phyloP scores from a whole-genome alignment of 2,113 vertebrate genomes.

The Monopterus albus region DNA sequence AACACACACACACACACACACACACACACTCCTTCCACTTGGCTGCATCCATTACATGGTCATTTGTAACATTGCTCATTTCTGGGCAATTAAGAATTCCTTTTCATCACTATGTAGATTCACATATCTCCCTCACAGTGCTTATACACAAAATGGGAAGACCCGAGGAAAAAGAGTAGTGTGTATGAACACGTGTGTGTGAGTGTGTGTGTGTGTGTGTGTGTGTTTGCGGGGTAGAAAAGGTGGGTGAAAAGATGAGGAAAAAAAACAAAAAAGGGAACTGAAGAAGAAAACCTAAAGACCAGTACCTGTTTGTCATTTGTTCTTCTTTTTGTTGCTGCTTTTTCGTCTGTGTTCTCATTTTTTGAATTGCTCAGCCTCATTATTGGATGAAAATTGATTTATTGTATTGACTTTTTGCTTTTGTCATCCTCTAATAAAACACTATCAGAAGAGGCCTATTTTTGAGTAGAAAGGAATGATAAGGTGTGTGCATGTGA shows the following conservation, averaged over 20 bases:
- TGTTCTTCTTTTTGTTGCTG: slow-evolving; percentile 38
- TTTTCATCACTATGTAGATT: slow-evolving; percentile 88
- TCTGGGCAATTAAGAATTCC: slow-evolving; percentile 87
- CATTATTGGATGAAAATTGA: slow-evolving; percentile 45
- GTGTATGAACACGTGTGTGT: slow-evolving; percentile 24
- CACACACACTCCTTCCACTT: slow-evolving; percentile 53
- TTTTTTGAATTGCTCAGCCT: slow-evolving; percentile 41
- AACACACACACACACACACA: slow-evolving; percentile 48
- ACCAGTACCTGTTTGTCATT: slow-evolving; percentile 27
- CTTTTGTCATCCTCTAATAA: slow-evolving; percentile 36
- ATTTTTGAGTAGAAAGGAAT: slow-evolving; percentile 21
- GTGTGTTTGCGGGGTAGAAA: slow-evolving; percentile 8
- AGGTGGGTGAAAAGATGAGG: slow-evolving; percentile 20
- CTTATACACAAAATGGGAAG: slow-evolving; percentile 66
- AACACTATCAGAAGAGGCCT: slow-evolving; percentile 14
- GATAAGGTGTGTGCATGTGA: background rate
- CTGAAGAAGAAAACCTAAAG: slow-evolving; percentile 45
- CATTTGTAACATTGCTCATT: slow-evolving; percentile 80
- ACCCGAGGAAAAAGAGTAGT: slow-evolving; percentile 22
- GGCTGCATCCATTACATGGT: slow-evolving; percentile 78
- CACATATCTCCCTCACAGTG: slow-evolving; percentile 76
- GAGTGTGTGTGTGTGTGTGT: slow-evolving; percentile 24
- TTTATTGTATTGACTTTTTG: slow-evolving; percentile 43
- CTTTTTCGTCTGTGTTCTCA: slow-evolving; percentile 38
- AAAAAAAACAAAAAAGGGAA: slow-evolving; percentile 58